A percentile compares a stretch with the other conserved stretches of the same genome.
Evolutionary conservation across 37 sponge, comb jelly and placozoan genomes (phyloP).

Genomic region (Aphrocallistes beatrix): DNA sequence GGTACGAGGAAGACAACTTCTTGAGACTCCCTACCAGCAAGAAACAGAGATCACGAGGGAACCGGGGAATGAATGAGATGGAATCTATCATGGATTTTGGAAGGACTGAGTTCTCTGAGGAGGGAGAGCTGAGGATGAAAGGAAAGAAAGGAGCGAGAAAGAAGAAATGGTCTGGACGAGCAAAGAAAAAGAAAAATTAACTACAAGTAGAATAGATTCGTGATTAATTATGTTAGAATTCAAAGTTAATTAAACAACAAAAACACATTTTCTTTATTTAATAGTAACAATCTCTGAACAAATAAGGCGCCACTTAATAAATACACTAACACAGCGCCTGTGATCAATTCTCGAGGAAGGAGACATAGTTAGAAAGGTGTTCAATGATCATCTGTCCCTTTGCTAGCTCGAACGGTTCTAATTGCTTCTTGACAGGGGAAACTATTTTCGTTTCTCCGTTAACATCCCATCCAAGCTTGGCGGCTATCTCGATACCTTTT

Average conservation of each 20-base stretch:
- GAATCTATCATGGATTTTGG: slow-evolving; percentile 8
- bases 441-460: background rate
- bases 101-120: slow-evolving; percentile 12
- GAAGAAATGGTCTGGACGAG: background rate
- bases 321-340: background rate
- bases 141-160: background rate
- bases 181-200: background rate
- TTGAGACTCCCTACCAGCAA: slow-evolving; percentile 31
- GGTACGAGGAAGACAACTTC: slow-evolving; percentile 70
- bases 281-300: no score
- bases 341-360: background rate
- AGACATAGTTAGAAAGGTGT: background rate
- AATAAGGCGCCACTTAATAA: background rate
- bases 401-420: background rate
- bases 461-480: background rate
- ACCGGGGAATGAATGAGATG: background rate
- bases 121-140: background rate
- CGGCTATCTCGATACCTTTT: background rate
- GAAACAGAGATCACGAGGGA: background rate
- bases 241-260: no score
- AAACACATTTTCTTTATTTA: no score
- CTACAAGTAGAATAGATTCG: no score
- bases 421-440: background rate
- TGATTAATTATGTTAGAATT: no score
- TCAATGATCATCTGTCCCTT: background rate